Base-by-base conservation (phyloP, 2,797 vertebrate species). In the Paguma larvata region DNA sequence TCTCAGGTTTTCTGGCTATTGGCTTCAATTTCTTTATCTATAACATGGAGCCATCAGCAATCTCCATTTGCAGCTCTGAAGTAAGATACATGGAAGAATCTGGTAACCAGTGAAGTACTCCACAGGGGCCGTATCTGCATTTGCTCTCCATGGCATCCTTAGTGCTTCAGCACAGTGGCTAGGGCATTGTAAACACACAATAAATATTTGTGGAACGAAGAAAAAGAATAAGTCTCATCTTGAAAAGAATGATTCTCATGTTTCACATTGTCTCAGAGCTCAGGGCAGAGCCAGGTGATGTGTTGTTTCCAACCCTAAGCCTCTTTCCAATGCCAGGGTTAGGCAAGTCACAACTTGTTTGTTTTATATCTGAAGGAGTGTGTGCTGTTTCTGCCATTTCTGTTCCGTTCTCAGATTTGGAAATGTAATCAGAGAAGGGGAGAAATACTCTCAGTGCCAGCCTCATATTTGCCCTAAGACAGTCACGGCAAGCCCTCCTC, bases 251-350 rank as follows among this genome's bases (percentile, higher is more conserved):
- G 8, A 41, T 34, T 92, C n/a, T 94, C 68, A 44, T 48, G 21
- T 96, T 92, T 88, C 77, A 8, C 27, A 23, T 77, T 92, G 32
- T 89, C 62, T 96, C 62, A 27, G 72, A 80, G 68, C 83, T 95
- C n/a, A 73, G 84, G 73, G 79, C 51, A 94, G 32, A 16, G 56
- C 53, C 80, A 89, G 67, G 79, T 38, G 48, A 88, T 53, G 51
- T 5, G 2, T 62, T 84, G 23, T 84, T 92, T 95, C 73, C 75
- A 80, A 19, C 48, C 85, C 30, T 41, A 62, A 96, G 82, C 63
- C 32, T 90, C 77, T 63, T 86, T 85, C 63, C 10, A 38, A 13
- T 89, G 83, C 34, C 68, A 63, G 48, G 56, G 34, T n/a, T 38
- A 91, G 73, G 23, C 96, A 91, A 84, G 94, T 67, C 53, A 56